These are phyloP conservation scores for Cheilosia soror DNA, from an alignment of 2,888 invertebrate genomes.

Conservation along the genomic window DNA sequence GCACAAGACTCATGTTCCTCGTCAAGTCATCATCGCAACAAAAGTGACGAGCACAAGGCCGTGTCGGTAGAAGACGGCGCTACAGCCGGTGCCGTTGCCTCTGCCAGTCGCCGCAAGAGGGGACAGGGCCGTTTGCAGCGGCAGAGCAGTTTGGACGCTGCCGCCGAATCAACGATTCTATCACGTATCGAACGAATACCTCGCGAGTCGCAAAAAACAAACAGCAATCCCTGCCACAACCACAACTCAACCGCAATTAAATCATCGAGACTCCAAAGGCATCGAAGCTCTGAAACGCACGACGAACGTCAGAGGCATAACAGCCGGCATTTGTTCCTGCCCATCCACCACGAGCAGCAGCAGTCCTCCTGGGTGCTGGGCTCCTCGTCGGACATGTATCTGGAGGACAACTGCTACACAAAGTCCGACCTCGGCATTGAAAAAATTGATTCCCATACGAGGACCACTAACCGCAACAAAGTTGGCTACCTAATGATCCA, in stretches of 20 bases:
- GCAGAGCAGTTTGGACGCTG: slow-evolving; percentile 81
- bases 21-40: slow-evolving; percentile 77
- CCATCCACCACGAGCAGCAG: slow-evolving; percentile 80
- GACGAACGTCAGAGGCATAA: slow-evolving; percentile 82
- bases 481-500: slow-evolving; percentile 74
- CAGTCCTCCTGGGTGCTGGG: slow-evolving; percentile 77
- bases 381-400: slow-evolving; percentile 83
- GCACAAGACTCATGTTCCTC: slow-evolving; percentile 60
- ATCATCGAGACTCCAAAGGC: slow-evolving; percentile 81
- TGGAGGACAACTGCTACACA: slow-evolving; percentile 83
- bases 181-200: slow-evolving; percentile 69
- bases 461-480: slow-evolving; percentile 54
- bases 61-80: slow-evolving; percentile 80
- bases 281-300: slow-evolving; percentile 83
- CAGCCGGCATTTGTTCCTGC: slow-evolving; percentile 78
- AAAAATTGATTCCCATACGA: slow-evolving; percentile 77
- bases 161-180: slow-evolving; percentile 78
- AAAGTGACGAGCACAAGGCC: slow-evolving; percentile 76
- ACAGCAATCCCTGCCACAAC: slow-evolving; percentile 68
- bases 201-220: slow-evolving; percentile 75
- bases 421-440: slow-evolving; percentile 84
- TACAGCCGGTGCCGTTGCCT: neutral
- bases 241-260: slow-evolving; percentile 73
- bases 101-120: slow-evolving; percentile 78
- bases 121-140: slow-evolving; percentile 80